These are phyloP conservation scores for Eleginops maclovinus DNA, from an alignment of 2,113 vertebrate genomes.

Conservation along the genomic window DNA sequence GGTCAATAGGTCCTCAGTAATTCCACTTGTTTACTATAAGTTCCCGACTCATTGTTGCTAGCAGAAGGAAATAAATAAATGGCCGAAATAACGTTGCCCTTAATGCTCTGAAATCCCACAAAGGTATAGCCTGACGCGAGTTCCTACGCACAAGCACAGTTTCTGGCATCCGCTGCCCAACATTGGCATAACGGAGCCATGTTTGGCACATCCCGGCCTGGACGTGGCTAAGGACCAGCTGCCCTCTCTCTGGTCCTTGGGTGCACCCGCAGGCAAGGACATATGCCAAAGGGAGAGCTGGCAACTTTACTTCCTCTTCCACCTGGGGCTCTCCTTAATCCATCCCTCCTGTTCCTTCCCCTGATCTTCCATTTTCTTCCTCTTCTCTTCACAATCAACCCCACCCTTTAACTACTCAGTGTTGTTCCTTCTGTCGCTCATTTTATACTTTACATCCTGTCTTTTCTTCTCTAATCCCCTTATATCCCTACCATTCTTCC, in stretches of 20 bases:
- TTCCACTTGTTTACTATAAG: background rate
- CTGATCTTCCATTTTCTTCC: constrained; percentile 45
- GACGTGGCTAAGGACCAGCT: constrained; percentile 81
- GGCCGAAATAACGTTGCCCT: constrained; percentile 13
- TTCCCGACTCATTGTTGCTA: too few species aligned
- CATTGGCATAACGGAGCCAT: constrained; percentile 54
- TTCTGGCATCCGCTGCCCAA: constrained; percentile 50
- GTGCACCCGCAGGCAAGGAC: constrained; percentile 76
- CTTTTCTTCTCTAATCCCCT: background rate
- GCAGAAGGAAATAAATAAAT: constrained; percentile 12
- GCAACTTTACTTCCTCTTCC: constrained; percentile 85
- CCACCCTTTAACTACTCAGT: constrained; percentile 4
- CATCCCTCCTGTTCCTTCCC: constrained; percentile 66
- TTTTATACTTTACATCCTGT: background rate
- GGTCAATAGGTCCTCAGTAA: background rate
- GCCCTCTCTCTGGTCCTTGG: constrained; percentile 80
- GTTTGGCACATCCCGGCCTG: constrained; percentile 60
- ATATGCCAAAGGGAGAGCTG: constrained; percentile 85
- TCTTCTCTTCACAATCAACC: constrained; percentile 4
- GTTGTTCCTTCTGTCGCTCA: background rate
- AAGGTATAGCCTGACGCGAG: constrained; percentile 48
- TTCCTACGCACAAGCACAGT: constrained; percentile 46
- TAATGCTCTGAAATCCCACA: constrained; percentile 31
- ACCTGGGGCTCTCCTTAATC: constrained; percentile 80
- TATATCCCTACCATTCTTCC: background rate